Evolutionary conservation across 2,888 invertebrate genomes (phyloP).

Genomic region (Polyploca ridens): DNA sequence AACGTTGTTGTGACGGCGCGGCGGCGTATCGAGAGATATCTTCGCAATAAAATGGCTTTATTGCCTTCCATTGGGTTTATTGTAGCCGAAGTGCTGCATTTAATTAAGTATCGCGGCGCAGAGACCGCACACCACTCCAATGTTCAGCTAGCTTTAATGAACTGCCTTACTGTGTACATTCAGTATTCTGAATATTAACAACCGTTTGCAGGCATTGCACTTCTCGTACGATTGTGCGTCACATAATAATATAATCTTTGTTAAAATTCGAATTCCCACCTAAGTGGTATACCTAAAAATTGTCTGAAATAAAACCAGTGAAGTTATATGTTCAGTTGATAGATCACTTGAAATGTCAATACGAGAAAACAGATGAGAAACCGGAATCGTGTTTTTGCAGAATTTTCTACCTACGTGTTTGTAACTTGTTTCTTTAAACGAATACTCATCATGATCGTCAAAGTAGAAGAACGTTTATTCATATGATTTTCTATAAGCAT

Average conservation of each 20-base stretch:
- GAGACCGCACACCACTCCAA: not conserved
- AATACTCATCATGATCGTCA: not conserved
- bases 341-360: not conserved
- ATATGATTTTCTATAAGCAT: too few species aligned
- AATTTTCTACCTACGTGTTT: not conserved
- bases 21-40: slow-evolving; percentile 5
- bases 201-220: not conserved
- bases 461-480: too few species aligned
- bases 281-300: not conserved
- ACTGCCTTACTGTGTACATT: not conserved
- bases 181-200: not conserved
- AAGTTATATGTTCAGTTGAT: not conserved
- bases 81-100: slow-evolving; percentile 1
- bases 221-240: not conserved
- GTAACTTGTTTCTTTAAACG: not conserved
- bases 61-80: slow-evolving; percentile 15
- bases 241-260: not conserved
- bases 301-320: not conserved
- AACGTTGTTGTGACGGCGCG: slow-evolving; percentile 7
- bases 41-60: slow-evolving; percentile 19
- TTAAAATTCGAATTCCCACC: not conserved
- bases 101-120: slow-evolving; percentile 3
- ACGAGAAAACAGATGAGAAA: not conserved
- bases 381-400: not conserved
- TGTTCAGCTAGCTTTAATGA: not conserved